A percentile compares a stretch with the other conserved stretches of the same genome.
phyloP scores from a whole-genome alignment of 2,113 vertebrate species.

The Miniopterus natalensis region DNA sequence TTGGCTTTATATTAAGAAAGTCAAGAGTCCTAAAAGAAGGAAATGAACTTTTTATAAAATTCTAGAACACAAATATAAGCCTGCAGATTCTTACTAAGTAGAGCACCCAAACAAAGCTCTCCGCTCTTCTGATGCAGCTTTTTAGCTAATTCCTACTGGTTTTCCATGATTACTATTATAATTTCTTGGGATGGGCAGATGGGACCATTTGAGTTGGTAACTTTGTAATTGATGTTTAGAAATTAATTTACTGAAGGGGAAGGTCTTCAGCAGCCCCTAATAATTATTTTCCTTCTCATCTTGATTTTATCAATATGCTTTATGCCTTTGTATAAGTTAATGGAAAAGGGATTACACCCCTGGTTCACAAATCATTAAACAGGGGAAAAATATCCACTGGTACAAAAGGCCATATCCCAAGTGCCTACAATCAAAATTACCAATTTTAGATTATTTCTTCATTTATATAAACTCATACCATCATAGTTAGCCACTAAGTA shows the following conservation, averaged over 20 bases:
- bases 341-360: background rate
- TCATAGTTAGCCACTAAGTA: background rate
- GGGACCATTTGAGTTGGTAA: background rate
- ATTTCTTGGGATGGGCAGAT: conserved; percentile 14
- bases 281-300: conserved; percentile 23
- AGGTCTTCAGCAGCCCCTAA: background rate
- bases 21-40: conserved; percentile 17
- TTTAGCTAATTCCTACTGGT: background rate
- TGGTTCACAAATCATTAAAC: conserved; percentile 12
- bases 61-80: conserved; percentile 29
- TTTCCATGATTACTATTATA: background rate
- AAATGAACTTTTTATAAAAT: conserved; percentile 48
- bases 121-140: background rate
- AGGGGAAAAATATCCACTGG: background rate
- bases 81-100: background rate
- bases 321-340: background rate
- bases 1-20: no score
- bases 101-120: background rate
- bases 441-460: conserved; percentile 42
- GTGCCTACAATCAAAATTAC: background rate
- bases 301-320: conserved; percentile 55
- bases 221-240: background rate
- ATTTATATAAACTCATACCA: conserved; percentile 44
- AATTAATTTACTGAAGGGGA: conserved; percentile 41
- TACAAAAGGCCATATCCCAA: background rate